phyloP scores from a whole-genome alignment of 2,113 vertebrate species.

The Pyxicephalus adspersus region DNA sequence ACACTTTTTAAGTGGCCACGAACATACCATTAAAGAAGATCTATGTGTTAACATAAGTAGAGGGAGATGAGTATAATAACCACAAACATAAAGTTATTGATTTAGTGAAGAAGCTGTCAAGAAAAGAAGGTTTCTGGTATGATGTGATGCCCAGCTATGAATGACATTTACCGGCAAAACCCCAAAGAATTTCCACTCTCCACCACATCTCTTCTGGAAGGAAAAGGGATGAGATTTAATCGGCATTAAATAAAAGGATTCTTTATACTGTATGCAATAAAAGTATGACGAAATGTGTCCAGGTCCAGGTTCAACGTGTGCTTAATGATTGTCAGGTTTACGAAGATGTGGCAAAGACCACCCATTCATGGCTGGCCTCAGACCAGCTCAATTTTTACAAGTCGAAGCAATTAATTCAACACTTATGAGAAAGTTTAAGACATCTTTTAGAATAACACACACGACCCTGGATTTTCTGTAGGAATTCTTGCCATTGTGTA shows the following conservation, averaged over 20 bases:
- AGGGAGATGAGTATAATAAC: not conserved
- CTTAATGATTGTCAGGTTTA: constrained; percentile 8
- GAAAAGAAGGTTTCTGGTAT: not conserved
- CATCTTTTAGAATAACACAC: too few species aligned
- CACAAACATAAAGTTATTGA: not conserved
- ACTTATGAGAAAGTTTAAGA: too few species aligned
- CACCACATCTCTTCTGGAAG: constrained; percentile 11
- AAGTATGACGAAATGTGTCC: constrained; percentile 20
- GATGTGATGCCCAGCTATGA: not conserved
- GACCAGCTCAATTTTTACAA: too few species aligned
- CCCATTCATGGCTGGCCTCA: constrained; percentile 18
- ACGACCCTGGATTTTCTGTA: too few species aligned
- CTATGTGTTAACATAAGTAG: too few species aligned
- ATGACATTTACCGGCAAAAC: constrained; percentile 3
- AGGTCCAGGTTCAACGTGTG: not conserved
- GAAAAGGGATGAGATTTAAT: constrained; percentile 15
- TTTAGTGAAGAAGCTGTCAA: constrained; percentile 20
- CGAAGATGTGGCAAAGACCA: constrained; percentile 14
- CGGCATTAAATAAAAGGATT: constrained; percentile 15
- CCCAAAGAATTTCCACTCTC: constrained; percentile 7
- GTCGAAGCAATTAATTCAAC: too few species aligned
- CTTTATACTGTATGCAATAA: constrained; percentile 14
- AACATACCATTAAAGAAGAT: not conserved
- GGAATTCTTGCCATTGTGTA: too few species aligned
- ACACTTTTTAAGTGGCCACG: not conserved